A percentile compares a stretch with the other conserved stretches of the same genome.
Evolutionary conservation across 2,113 vertebrate species (phyloP).

Genomic region (Ceratotherium simum): DNA sequence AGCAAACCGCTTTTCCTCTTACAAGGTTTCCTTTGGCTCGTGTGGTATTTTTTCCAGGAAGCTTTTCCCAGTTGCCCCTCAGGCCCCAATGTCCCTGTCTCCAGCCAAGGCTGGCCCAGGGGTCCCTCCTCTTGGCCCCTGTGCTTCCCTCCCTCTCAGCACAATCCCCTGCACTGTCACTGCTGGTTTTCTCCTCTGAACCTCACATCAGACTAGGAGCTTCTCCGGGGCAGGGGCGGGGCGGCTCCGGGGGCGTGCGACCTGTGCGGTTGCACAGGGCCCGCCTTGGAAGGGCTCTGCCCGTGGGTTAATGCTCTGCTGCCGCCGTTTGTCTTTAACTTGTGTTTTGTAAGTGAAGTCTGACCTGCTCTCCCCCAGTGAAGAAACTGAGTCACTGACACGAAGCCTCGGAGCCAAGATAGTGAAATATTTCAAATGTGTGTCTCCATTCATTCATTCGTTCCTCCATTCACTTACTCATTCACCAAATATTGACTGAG

Average conservation of each 20-base stretch:
- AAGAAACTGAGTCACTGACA: not conserved
- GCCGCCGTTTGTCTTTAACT: not conserved
- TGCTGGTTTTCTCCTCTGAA: not conserved
- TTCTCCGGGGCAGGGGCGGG: not conserved
- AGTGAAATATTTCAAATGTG: not conserved
- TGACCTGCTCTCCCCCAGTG: not conserved
- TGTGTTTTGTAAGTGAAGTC: not conserved
- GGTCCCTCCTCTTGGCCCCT: too few species aligned
- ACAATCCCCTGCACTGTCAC: rapidly evolving
- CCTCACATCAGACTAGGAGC: not conserved
- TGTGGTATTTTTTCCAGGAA: not conserved
- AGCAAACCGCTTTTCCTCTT: not conserved
- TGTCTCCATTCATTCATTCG: not conserved
- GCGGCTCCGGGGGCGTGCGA: rapidly evolving
- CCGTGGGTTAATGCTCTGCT: not conserved
- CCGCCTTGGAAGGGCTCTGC: not conserved
- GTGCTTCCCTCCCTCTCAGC: not conserved
- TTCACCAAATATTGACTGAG: not conserved
- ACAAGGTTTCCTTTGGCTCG: not conserved
- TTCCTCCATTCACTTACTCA: not conserved
- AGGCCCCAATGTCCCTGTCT: not conserved
- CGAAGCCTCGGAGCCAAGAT: not conserved
- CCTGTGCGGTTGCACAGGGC: rapidly evolving
- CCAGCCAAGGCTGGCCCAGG: not conserved
- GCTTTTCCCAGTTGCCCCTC: rapidly evolving